Evolutionary conservation across 2,797 vertebrate species (phyloP), one percentile per base, ranked within the genome.

Genomic region (Tympanoctomys barrerae): DNA sequence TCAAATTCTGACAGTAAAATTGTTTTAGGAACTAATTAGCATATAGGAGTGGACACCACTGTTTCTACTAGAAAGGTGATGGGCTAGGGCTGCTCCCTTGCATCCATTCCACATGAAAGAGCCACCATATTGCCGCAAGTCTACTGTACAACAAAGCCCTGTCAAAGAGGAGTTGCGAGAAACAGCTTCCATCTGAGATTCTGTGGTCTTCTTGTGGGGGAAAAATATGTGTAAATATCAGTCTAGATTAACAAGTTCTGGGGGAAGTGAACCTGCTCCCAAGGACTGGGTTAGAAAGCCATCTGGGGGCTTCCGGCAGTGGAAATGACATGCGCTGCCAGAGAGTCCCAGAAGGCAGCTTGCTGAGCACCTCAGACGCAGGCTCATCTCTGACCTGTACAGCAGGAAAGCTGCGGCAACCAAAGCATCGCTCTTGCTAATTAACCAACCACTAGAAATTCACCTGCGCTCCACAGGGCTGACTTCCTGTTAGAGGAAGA

Each of bases 1-100:
- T 85, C 73, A 94, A 88, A 82, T 9, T 49, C 52, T 73, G 9
- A 82, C 59, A 75, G 26, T 68, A 78, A 54, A 36, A 95, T 36
- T 21, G 82, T 61, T 75, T 95, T 64, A 90, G 52, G 75, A 75
- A 78, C 36, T 59, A 79, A 89, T 42, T 26, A 54, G 28, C 33
- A 90, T 22, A 68, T 24, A 14, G 19, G 92, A 92, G 70, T 7
- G n/a, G 52, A 75, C 7, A 33, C 42, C 13, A 21, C 18, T 57
- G 24, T 57, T 75, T 94, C 26, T 46, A 57, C 21, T 82, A 79
- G n/a, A 83, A 73, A 87, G 26, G 59, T 26, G 26, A 82, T 6
- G 13, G 79, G 59, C 13, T 22, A 80, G 18, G 46, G 7, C 1
- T 36, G 57, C 1, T 64, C 16, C 7, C 22, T 26, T 52, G 2